A percentile compares a stretch with the other conserved stretches of the same genome.
phyloP scores from a whole-genome alignment of 2,888 invertebrate species.

The Caenorhabditis angaria region DNA sequence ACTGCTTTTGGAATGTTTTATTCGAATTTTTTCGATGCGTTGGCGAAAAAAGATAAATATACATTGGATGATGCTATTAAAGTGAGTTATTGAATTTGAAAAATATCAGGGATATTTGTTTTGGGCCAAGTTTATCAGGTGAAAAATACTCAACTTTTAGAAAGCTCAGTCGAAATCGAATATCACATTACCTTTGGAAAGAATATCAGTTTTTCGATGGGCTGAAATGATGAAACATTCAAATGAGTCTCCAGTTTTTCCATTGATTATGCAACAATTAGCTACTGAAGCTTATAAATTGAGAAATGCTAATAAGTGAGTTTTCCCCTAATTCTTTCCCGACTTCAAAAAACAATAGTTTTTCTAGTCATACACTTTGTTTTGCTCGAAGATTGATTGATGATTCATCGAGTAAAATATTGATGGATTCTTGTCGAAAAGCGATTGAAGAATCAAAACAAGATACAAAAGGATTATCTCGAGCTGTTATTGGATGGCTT shows the following conservation, averaged over 20 bases:
- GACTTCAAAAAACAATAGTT: not conserved
- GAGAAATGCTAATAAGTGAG: conserved; percentile 31
- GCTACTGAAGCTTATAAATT: conserved; percentile 43
- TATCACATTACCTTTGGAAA: conserved; percentile 48
- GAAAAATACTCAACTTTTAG: no score
- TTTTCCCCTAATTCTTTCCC: not conserved
- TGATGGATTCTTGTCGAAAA: conserved; percentile 30
- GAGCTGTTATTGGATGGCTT: conserved; percentile 50
- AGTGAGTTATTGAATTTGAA: not conserved
- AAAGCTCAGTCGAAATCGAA: conserved; percentile 63
- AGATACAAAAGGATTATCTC: conserved; percentile 36
- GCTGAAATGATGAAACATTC: conserved; percentile 39
- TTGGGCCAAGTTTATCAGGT: conserved; percentile 21
- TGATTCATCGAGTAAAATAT: conserved; percentile 16
- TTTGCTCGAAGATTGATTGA: conserved; percentile 47
- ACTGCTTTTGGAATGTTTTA: conserved; percentile 54
- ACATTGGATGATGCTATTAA: conserved; percentile 50
- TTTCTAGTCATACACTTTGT: conserved; percentile 48
- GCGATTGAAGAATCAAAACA: conserved; percentile 26
- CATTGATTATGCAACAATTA: conserved; percentile 63
- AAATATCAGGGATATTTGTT: no score
- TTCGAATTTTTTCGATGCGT: conserved; percentile 49
- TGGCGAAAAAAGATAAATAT: conserved; percentile 58
- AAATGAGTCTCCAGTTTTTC: conserved; percentile 43
- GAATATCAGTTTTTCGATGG: conserved; percentile 64